A percentile compares a stretch with the other conserved stretches of the same genome.
Conservation (phyloP, 2,113 vertebrate species). For the Petroica traversi region DNA sequence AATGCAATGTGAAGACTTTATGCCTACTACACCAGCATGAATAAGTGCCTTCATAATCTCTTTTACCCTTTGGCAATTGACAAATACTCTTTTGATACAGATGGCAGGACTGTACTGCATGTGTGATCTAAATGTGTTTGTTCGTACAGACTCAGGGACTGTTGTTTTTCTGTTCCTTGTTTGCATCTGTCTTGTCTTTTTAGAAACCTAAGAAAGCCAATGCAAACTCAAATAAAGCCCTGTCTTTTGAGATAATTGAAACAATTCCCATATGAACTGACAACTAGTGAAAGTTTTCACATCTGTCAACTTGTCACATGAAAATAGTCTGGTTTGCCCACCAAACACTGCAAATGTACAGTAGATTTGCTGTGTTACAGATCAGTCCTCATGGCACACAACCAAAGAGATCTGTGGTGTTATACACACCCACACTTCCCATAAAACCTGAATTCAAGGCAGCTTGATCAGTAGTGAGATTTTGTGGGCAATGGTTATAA, state of each 20-base stretch:
- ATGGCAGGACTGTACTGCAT: background rate
- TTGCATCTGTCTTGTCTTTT: background rate
- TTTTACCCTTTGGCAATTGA: background rate
- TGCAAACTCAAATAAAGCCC: background rate
- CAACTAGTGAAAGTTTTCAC: background rate
- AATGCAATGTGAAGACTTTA: background rate
- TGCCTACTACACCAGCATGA: background rate
- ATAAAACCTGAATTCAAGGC: background rate
- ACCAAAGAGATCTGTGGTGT: background rate
- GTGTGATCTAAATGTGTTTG: background rate
- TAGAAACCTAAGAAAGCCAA: background rate
- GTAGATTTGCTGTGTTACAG: background rate
- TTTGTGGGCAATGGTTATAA: background rate
- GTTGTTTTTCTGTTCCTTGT: background rate
- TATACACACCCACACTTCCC: accelerated
- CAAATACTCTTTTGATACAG: background rate
- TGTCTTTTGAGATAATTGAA: background rate
- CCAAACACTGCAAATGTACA: background rate
- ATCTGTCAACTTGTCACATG: background rate
- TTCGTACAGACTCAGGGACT: background rate
- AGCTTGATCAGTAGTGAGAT: background rate
- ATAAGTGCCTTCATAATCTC: background rate
- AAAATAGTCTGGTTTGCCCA: background rate
- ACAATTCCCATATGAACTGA: background rate
- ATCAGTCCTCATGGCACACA: background rate